Evolutionary conservation across 2,797 vertebrate genomes (phyloP).

Genomic region (Brachyrhaphis roseni): DNA sequence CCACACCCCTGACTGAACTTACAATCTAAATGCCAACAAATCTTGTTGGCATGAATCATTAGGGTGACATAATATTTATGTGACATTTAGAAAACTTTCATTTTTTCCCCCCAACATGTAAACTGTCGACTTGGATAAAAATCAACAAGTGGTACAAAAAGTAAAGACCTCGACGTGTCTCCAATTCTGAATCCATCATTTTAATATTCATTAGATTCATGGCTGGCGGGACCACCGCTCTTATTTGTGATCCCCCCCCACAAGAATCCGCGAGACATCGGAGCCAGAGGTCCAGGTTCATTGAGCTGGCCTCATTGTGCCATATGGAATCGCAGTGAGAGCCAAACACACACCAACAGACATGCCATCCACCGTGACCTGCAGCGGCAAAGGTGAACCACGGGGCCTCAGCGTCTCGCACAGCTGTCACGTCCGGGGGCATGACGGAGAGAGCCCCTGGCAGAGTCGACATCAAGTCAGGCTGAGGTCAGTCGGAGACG

Average conservation of each 20-base stretch:
- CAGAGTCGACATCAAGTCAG: slow-evolving; percentile 20
- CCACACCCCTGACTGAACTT: slow-evolving; percentile 36
- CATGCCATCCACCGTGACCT: slow-evolving; percentile 46
- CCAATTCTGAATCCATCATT: slow-evolving; percentile 23
- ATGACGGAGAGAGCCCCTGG: slow-evolving; percentile 24
- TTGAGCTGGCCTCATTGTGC: slow-evolving; percentile 58
- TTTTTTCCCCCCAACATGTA: slow-evolving; percentile 27
- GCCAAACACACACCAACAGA: slow-evolving; percentile 16
- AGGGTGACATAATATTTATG: slow-evolving; percentile 35
- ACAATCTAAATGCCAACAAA: slow-evolving; percentile 58
- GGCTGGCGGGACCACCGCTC: slow-evolving; percentile 25
- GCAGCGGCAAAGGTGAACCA: slow-evolving; percentile 54
- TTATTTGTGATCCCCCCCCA: slow-evolving; percentile 36
- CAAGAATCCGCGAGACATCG: slow-evolving; percentile 15
- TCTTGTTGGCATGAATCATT: slow-evolving; percentile 28
- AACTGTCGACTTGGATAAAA: slow-evolving; percentile 52
- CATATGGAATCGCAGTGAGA: slow-evolving; percentile 48
- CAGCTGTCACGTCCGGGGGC: slow-evolving; percentile 54
- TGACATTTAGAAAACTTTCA: slow-evolving; percentile 65
- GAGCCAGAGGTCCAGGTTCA: slow-evolving; percentile 22
- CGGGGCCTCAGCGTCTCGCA: slow-evolving; percentile 25
- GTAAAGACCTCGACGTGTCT: slow-evolving; percentile 13
- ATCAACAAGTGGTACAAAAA: slow-evolving; percentile 26
- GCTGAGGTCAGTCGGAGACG: slow-evolving; percentile 40
- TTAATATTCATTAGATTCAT: slow-evolving; percentile 43